Conservation (phyloP, 2,113 vertebrate genomes). For the Nothoprocta perdicaria region DNA sequence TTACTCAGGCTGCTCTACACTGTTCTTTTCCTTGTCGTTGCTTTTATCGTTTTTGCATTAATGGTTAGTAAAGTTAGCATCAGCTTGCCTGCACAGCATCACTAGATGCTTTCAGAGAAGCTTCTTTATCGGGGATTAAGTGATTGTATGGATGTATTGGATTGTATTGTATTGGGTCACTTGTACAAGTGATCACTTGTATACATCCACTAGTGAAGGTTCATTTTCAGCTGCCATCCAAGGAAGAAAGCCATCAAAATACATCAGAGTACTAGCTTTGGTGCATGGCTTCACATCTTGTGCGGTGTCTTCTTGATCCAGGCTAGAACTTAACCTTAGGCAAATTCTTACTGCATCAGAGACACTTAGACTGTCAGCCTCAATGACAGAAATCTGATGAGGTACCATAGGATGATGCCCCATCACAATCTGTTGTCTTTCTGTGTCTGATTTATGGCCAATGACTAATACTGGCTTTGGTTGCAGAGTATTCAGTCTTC, state of each 20-base stretch:
- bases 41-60: background rate
- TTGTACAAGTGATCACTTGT: background rate
- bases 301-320: background rate
- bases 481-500: background rate
- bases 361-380: background rate
- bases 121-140: background rate
- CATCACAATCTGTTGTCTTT: background rate
- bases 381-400: background rate
- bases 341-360: background rate
- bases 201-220: background rate
- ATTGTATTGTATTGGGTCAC: too few relatives aligned
- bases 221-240: background rate
- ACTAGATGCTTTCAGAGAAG: background rate
- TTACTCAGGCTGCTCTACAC: background rate
- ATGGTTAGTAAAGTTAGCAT: background rate
- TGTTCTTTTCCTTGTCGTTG: rapidly evolving
- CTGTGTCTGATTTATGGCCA: background rate
- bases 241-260: background rate
- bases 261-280: background rate
- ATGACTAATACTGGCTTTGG: rapidly evolving
- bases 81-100: background rate
- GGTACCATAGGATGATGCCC: background rate
- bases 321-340: background rate
- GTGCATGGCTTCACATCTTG: background rate
- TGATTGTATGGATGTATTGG: background rate